A percentile compares a stretch with the other conserved stretches of the same genome.
These are phyloP conservation scores for Pelecanus crispus DNA, from an alignment of 2,113 vertebrate species.

Conservation along the genomic window DNA sequence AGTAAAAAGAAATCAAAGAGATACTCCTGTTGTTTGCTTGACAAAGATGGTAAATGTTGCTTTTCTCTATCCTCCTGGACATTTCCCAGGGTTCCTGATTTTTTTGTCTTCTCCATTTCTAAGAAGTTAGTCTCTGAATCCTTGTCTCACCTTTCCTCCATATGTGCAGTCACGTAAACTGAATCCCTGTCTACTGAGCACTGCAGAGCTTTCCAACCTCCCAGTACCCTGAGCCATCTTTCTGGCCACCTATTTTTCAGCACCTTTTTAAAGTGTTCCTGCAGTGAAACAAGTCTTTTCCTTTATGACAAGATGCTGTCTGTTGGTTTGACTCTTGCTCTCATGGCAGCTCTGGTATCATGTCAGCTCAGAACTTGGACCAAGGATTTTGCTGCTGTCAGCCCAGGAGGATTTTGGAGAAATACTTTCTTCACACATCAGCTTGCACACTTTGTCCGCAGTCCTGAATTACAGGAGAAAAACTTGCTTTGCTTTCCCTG, in stretches of 20 bases:
- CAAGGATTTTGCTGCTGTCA: not conserved
- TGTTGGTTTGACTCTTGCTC: not conserved
- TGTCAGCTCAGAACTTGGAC: not conserved
- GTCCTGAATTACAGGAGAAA: not conserved
- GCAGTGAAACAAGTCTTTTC: not conserved
- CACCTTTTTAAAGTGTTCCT: not conserved
- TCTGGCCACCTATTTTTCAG: not conserved
- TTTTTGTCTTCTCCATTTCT: not conserved
- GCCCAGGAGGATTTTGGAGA: not conserved
- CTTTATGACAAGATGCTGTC: not conserved
- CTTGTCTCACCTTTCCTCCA: not conserved
- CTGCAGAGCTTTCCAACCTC: not conserved
- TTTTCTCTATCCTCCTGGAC: not conserved
- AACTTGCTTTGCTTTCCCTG: not conserved
- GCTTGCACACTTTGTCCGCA: not conserved
- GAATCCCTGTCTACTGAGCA: not conserved
- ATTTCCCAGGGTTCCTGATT: not conserved
- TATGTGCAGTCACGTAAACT: not conserved
- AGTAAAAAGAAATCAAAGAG: not conserved
- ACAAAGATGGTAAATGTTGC: not conserved
- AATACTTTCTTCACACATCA: not conserved
- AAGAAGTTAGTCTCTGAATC: not conserved
- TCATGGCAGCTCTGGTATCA: not conserved
- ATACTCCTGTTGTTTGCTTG: not conserved
- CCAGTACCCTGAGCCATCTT: not conserved